A percentile compares a stretch with the other conserved stretches of the same genome.
Evolutionary conservation across 2,797 vertebrate genomes (phyloP).

Genomic region (Cetoscarus ocellatus): DNA sequence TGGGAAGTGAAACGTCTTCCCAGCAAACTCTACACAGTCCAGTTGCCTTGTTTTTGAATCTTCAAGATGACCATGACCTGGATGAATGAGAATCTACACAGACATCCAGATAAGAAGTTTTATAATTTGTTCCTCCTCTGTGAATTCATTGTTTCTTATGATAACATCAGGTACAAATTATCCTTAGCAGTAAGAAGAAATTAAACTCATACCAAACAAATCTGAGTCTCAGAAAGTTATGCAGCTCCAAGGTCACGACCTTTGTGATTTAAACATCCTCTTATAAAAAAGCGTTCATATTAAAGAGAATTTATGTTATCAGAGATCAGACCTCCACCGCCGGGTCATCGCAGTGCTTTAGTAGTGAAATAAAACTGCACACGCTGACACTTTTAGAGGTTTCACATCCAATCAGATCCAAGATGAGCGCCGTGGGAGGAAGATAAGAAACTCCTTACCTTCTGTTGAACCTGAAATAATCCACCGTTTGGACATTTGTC

Average conservation of each 20-base stretch:
- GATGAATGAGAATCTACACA: no score
- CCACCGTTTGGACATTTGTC: neutral
- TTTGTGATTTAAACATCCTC: neutral
- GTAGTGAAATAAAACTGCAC: neutral
- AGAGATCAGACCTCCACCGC: neutral
- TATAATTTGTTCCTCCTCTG: neutral
- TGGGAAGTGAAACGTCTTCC: no score
- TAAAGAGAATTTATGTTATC: neutral
- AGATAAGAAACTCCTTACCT: neutral
- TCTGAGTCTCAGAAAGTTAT: neutral
- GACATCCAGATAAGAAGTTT: neutral
- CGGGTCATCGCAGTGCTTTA: neutral
- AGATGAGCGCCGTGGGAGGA: neutral
- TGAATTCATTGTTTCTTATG: neutral
- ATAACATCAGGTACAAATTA: neutral
- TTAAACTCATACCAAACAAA: conserved; percentile 1
- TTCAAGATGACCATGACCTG: no score
- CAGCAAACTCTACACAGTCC: no score
- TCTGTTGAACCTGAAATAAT: neutral
- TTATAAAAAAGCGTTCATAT: neutral
- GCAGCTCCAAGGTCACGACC: neutral
- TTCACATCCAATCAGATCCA: neutral
- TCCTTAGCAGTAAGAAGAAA: neutral
- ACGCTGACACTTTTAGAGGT: neutral
- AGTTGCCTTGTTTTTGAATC: no score